phyloP scores from a whole-genome alignment of 2,888 invertebrate species.

The Macrophya annulata region DNA sequence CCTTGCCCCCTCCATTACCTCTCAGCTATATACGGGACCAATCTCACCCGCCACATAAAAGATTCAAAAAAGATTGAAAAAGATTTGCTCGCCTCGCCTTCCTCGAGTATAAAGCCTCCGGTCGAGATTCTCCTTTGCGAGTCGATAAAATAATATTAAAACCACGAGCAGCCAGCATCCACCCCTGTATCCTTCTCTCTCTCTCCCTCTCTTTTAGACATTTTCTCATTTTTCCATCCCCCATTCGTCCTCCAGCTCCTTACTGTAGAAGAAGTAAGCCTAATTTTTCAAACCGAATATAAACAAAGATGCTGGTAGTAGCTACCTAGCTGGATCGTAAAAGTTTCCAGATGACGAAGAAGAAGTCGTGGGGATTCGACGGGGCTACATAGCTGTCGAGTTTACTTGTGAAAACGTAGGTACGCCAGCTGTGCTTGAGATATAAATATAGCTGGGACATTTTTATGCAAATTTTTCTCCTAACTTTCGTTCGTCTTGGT shows the following conservation, averaged over 20 bases:
- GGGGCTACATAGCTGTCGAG: conserved; percentile 30
- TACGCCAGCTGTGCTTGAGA: conserved; percentile 54
- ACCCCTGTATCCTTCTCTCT: conserved; percentile 51
- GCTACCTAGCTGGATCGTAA: conserved; percentile 13
- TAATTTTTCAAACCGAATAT: conserved; percentile 46
- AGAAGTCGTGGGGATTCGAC: conserved; percentile 40
- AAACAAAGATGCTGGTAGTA: conserved; percentile 25
- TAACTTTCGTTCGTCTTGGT: not conserved
- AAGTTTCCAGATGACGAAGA: conserved; percentile 45
- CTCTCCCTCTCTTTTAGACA: conserved; percentile 30
- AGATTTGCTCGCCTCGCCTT: conserved; percentile 67
- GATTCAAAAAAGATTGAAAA: conserved; percentile 72
- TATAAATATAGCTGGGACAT: conserved; percentile 47
- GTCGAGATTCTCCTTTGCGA: conserved; percentile 52
- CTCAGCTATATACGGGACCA: conserved; percentile 57
- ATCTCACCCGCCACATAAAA: conserved; percentile 68
- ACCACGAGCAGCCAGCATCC: conserved; percentile 62
- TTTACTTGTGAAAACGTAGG: conserved; percentile 50
- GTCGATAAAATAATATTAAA: conserved; percentile 69
- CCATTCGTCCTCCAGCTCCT: not conserved
- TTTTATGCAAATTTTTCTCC: conserved; percentile 53
- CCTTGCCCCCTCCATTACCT: conserved; percentile 35
- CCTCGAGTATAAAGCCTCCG: conserved; percentile 45
- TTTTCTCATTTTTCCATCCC: not conserved
- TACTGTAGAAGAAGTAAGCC: not conserved